These are phyloP conservation scores for Patella caerulea DNA, from an alignment of 2,888 invertebrate species.

Conservation along the genomic window DNA sequence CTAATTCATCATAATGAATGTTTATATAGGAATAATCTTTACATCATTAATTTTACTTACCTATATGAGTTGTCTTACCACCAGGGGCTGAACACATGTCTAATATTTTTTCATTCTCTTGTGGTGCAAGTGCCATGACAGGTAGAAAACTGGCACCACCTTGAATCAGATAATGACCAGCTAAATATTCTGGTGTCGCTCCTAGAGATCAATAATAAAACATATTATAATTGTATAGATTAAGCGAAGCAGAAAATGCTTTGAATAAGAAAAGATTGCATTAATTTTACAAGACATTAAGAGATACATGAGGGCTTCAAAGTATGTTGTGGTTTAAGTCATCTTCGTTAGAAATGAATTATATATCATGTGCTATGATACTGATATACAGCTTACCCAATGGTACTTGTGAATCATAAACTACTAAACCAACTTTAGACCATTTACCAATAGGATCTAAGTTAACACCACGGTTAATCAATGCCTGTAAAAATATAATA, in stretches of 20 bases:
- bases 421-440: slow-evolving; percentile 97
- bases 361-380: too few species aligned
- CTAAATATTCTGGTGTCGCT: slow-evolving; percentile 98
- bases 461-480: slow-evolving; percentile 97
- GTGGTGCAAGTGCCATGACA: slow-evolving; percentile 97
- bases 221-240: neutral
- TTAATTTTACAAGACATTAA: too few species aligned
- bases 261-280: too few species aligned
- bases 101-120: slow-evolving; percentile 91
- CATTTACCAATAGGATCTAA: slow-evolving; percentile 98
- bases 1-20: too few species aligned
- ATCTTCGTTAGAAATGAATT: too few species aligned
- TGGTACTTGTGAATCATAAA: slow-evolving; percentile 96
- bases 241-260: too few species aligned
- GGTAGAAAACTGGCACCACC: slow-evolving; percentile 97
- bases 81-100: slow-evolving; percentile 99
- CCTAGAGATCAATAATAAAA: slow-evolving; percentile 61
- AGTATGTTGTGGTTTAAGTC: too few species aligned
- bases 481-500: slow-evolving; percentile 74
- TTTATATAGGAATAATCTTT: too few species aligned
- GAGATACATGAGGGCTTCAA: too few species aligned
- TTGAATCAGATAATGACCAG: slow-evolving; percentile 95
- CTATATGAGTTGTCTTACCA: slow-evolving; percentile 97
- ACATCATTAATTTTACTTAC: slow-evolving; percentile 56
- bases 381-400: slow-evolving; percentile 77